phyloP scores from a whole-genome alignment of 92 coral and sea anemone species.

The Pocillopora meandrina region DNA sequence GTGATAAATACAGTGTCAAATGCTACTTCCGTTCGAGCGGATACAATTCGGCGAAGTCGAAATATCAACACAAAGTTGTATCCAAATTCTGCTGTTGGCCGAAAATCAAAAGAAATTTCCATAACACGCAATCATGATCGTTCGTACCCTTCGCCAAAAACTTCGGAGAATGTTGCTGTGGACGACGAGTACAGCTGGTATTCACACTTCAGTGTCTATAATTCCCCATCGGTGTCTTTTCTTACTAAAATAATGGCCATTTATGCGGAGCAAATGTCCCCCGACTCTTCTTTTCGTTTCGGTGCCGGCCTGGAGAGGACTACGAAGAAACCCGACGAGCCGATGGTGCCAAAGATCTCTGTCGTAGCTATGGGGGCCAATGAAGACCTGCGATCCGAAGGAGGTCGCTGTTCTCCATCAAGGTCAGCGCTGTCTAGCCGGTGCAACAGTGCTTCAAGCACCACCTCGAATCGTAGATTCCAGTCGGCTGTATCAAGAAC shows the following conservation, averaged over 20 bases:
- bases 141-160: background rate
- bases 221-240: slow-evolving; percentile 64
- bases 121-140: slow-evolving; percentile 8
- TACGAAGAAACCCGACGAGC: slow-evolving; percentile 25
- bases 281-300: slow-evolving; percentile 75
- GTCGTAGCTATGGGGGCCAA: slow-evolving; percentile 35
- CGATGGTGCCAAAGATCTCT: slow-evolving; percentile 44
- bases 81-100: background rate
- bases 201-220: slow-evolving; percentile 73
- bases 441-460: slow-evolving; percentile 31
- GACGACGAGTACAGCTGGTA: slow-evolving; percentile 69
- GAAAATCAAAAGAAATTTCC: slow-evolving; percentile 6
- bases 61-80: background rate
- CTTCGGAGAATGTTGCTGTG: background rate
- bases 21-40: background rate
- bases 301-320: slow-evolving; percentile 44
- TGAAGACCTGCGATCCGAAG: slow-evolving; percentile 65
- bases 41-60: slow-evolving; percentile 5
- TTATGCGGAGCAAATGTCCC: slow-evolving; percentile 80
- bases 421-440: slow-evolving; percentile 57
- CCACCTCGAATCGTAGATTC: slow-evolving; percentile 44
- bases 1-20: background rate
- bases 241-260: slow-evolving; percentile 69
- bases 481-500: slow-evolving; percentile 56
- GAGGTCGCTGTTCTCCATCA: slow-evolving; percentile 70